Base-by-base conservation (phyloP, 2,797 vertebrate genomes). In the Heteromormyrus szaboi region DNA sequence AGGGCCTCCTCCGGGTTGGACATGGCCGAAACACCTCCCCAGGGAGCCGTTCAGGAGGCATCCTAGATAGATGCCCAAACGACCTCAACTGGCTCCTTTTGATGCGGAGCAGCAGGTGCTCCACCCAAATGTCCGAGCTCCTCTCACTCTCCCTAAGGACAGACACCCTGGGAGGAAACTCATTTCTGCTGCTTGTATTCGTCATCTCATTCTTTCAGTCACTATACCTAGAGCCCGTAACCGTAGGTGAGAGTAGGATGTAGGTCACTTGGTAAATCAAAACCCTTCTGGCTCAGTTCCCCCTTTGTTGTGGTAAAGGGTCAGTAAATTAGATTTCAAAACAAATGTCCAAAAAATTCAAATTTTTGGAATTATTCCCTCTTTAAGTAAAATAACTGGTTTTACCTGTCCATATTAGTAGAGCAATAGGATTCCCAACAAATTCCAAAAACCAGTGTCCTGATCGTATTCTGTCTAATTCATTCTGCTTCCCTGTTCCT, bases 391-490 rank as follows among this genome's bases (percentile, higher is more conserved):
- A 25, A 25, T 25, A 25, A 25, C 25, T 25, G 25, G 25, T 25
- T 25, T 25, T 25, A 25, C 25, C 25, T 25, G 25, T 25, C 29
- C 11, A 14, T 68, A 12, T 68, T 84, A n/a, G 44, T 48, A n/a
- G 19, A 0, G 8, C 41, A 79, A 62, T 5, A 90, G 89, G 72
- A 79, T 90, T 89, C 88, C 89, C 93, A 88, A 92, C 94, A 92
- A 94, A 94, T 92, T 84, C 89, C 59, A 62, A 92, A 90, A 93
- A 93, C 89, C 89, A 88, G 91, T 92, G 93, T 95, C 92, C 92
- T 92, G 92, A 95, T 94, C 93, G 94, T 92, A 94, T 95, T 95
- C 68, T n/a, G 91, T 91, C 93, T 95, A 93, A 94, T 95, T 92
- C 93, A 92, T 93, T 93, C 93, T 89, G 93, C 92, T 89, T 88